Evolutionary conservation across 2,797 vertebrate species (phyloP), one percentile per base, ranked within the genome.

Genomic region (Aratinga solstitialis): DNA sequence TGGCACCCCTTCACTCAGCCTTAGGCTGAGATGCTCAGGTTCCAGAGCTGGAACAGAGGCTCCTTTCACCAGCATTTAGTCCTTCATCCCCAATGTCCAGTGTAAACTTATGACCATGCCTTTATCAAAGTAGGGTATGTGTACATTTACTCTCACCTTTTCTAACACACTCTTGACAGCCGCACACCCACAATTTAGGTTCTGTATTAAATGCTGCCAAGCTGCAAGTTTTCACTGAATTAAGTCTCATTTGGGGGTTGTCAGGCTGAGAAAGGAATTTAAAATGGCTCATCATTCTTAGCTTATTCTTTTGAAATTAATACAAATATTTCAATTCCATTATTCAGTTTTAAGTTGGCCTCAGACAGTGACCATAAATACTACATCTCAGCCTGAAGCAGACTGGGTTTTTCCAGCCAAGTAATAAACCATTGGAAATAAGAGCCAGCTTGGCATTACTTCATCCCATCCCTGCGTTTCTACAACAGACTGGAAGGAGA

Each of bases 281-380:
- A 43, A 54, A 53, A 65, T 24, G 43, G 24, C 8, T 47, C 32
- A 7, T 94, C 54, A 79, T 76, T 94, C 53, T 47, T 54, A 81
- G 23, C 27, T 78, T 3, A 1, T 66, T 43, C 24, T 78, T 79
- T 65, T 74, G 62, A 86, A 96, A 95, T 90, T 18, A 90, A 80
- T 68, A 66, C 84, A 92, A 92, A 74, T 66, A 80, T 56, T 90
- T 89, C 53, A 45, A 19, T 74, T 84, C 68, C 54, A 32, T 90
- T 29, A 71, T 82, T 95, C 30, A 26, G 19, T 85, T 95, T 96
- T 65, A 89, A 93, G 87, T 67, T 76, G 68, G 38, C 71, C 78
- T 86, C 84, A 53, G 47, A 51, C 32, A 53, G 34, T 67, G 61
- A 53, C 72, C 66, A 51, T 95, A 95, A 96, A 96, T 91, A 91